Evolutionary conservation across 2,888 invertebrate species (phyloP).

Genomic region (Eretmocerus hayati): DNA sequence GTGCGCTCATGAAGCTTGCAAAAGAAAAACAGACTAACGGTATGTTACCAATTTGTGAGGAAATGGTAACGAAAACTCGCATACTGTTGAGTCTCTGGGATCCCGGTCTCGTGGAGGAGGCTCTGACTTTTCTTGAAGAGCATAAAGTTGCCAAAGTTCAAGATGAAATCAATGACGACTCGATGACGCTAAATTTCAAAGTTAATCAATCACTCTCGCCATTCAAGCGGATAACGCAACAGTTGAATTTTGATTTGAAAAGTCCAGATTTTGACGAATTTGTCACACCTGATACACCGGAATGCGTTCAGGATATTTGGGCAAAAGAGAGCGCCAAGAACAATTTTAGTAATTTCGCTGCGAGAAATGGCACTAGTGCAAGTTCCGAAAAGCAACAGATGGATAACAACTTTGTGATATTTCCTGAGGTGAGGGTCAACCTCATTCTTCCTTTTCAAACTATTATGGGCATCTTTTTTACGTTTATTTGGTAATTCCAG

Average conservation of each 20-base stretch:
- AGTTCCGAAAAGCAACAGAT: constrained; percentile 41
- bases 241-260: constrained; percentile 64
- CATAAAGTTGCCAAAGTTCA: constrained; percentile 53
- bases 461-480: neutral
- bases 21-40: constrained; percentile 67
- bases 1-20: constrained; percentile 64
- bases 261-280: constrained; percentile 69
- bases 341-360: constrained; percentile 29
- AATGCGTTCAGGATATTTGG: constrained; percentile 59
- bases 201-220: constrained; percentile 58
- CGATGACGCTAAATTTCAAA: constrained; percentile 33
- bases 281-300: constrained; percentile 60
- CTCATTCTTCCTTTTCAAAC: neutral
- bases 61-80: constrained; percentile 71
- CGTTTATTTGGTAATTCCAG: neutral
- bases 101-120: constrained; percentile 77
- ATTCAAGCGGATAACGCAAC: constrained; percentile 71
- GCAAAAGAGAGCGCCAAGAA: constrained; percentile 50
- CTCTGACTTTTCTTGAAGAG: constrained; percentile 74
- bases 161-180: constrained; percentile 33
- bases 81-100: constrained; percentile 80
- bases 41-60: constrained; percentile 69
- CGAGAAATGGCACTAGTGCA: constrained; percentile 28
- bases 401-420: constrained; percentile 53
- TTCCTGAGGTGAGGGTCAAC: constrained; percentile 48